Evolutionary conservation across 2,797 vertebrate genomes (phyloP).

Genomic region (Menidia menidia): DNA sequence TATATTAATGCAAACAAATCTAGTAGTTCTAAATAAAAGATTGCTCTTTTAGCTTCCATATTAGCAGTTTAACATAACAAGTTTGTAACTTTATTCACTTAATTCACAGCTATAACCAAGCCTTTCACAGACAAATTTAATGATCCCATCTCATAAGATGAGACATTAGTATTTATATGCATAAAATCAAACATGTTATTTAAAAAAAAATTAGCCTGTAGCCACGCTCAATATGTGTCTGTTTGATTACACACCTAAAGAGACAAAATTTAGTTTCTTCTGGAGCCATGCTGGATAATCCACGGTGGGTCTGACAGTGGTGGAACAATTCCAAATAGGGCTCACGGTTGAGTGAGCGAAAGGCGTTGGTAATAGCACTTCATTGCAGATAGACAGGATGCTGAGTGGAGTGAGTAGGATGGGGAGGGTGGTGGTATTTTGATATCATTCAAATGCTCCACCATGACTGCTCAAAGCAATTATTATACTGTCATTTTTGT

Average conservation of each 20-base stretch:
- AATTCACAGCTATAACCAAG: neutral
- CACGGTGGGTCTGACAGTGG: slow-evolving; percentile 50
- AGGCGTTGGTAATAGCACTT: slow-evolving; percentile 69
- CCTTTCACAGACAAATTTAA: slow-evolving; percentile 3
- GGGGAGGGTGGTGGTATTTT: slow-evolving; percentile 61
- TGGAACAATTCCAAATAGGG: slow-evolving; percentile 66
- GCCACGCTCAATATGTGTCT: slow-evolving; percentile 48
- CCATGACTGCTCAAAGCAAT: slow-evolving; percentile 78
- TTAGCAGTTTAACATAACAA: neutral
- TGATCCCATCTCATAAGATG: slow-evolving; percentile 11
- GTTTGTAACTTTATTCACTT: neutral
- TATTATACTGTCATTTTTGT: slow-evolving; percentile 77
- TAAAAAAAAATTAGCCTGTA: slow-evolving; percentile 46
- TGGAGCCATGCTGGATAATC: slow-evolving; percentile 38
- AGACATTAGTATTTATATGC: slow-evolving; percentile 21
- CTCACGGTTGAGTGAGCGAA: slow-evolving; percentile 68
- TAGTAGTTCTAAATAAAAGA: neutral
- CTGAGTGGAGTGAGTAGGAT: slow-evolving; percentile 51
- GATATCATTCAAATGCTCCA: slow-evolving; percentile 72
- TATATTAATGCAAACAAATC: neutral
- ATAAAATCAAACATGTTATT: slow-evolving; percentile 48
- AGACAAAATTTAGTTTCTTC: slow-evolving; percentile 39
- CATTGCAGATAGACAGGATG: slow-evolving; percentile 65
- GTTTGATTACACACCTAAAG: slow-evolving; percentile 56
- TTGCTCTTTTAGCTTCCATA: neutral